Percentiles rank a stretch among this genome's conserved stretches.
Evolutionary conservation across 30 jellyfish, hydroid and myxozoan species (phyloP).

Genomic region (Hydractinia symbiolongicarpus): DNA sequence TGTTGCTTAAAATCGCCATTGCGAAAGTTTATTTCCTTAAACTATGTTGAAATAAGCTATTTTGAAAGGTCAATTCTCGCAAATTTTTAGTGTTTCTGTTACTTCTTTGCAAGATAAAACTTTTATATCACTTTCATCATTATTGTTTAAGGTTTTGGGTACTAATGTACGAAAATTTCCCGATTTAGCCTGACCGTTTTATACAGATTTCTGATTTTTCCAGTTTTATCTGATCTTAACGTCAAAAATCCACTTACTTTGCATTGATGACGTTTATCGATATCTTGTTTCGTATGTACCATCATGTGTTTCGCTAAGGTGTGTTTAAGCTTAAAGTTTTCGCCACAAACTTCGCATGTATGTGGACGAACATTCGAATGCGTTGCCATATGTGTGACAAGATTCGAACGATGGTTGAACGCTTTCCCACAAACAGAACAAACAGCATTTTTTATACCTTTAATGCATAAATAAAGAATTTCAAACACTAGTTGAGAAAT

Average conservation of each 20-base stretch:
- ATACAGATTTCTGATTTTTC: too few relatives aligned
- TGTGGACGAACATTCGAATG: slow-evolving; percentile 42
- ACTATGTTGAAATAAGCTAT: too few relatives aligned
- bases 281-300: slow-evolving; percentile 44
- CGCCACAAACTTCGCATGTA: slow-evolving; percentile 35
- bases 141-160: too few relatives aligned
- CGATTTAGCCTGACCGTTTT: too few relatives aligned
- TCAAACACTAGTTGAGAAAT: neutral
- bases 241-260: slow-evolving; percentile 5
- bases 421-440: slow-evolving; percentile 42
- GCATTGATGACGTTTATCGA: slow-evolving; percentile 40
- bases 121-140: too few relatives aligned
- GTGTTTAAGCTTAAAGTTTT: slow-evolving; percentile 35
- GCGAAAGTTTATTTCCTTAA: too few relatives aligned
- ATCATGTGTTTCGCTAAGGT: slow-evolving; percentile 43
- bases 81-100: too few relatives aligned
- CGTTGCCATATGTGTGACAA: slow-evolving; percentile 47
- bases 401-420: slow-evolving; percentile 38
- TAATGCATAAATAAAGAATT: neutral
- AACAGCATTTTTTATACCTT: slow-evolving; percentile 36
- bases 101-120: too few relatives aligned
- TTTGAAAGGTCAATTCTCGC: too few relatives aligned
- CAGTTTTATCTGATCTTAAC: too few relatives aligned
- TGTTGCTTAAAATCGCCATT: too few relatives aligned
- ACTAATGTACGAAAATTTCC: too few relatives aligned